Evolutionary conservation across 2,888 invertebrate genomes (phyloP).

Genomic region (Dynastes grantii): DNA sequence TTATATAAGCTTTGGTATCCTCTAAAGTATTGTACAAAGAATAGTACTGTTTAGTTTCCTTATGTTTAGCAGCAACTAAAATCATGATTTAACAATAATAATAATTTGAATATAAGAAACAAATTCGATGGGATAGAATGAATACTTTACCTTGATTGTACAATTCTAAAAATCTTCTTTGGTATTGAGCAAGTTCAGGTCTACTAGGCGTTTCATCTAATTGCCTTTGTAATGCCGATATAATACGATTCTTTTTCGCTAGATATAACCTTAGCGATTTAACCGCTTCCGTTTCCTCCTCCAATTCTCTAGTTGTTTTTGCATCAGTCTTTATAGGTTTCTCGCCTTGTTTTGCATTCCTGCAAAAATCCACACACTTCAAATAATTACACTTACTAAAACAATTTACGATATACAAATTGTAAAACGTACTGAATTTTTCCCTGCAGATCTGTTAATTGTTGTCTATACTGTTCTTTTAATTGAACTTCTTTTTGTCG

Average conservation of each 20-base stretch:
- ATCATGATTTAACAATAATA: conserved; percentile 51
- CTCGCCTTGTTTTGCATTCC: conserved; percentile 69
- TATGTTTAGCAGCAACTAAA: conserved; percentile 94
- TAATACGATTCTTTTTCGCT: conserved; percentile 85
- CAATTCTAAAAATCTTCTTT: conserved; percentile 94
- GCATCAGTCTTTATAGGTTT: conserved; percentile 70
- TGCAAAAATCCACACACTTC: conserved; percentile 60
- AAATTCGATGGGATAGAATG: neutral
- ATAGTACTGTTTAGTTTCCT: conserved; percentile 98
- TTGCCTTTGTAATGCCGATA: conserved; percentile 86
- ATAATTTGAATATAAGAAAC: too few species aligned
- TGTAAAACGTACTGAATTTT: conserved; percentile 67
- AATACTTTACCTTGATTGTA: conserved; percentile 86
- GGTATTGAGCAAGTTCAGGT: conserved; percentile 95
- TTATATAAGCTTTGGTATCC: conserved; percentile 94
- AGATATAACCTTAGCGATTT: conserved; percentile 78
- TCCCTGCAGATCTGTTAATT: conserved; percentile 73
- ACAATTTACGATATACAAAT: neutral
- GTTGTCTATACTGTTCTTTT: conserved; percentile 81
- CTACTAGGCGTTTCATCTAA: conserved; percentile 95
- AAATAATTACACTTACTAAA: conserved; percentile 59
- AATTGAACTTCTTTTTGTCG: conserved; percentile 83
- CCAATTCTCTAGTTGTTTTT: conserved; percentile 71
- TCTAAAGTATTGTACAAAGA: conserved; percentile 95
- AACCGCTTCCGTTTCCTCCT: conserved; percentile 77